These are phyloP conservation scores for Odontesthes bonariensis DNA, from an alignment of 2,113 vertebrate genomes.

Conservation along the genomic window DNA sequence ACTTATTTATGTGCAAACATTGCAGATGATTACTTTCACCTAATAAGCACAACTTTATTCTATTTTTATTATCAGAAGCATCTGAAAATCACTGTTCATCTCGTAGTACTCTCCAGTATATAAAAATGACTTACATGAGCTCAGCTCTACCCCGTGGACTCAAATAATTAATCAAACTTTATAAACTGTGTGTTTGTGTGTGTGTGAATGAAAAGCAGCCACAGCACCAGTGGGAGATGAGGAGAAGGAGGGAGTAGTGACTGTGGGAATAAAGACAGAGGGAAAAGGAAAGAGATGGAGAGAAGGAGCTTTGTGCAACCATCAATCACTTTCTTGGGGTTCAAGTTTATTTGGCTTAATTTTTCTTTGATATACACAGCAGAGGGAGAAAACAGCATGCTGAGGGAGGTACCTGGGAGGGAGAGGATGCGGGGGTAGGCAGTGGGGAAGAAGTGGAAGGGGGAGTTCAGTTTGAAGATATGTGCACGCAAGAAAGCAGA, in stretches of 20 bases:
- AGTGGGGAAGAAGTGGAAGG: not conserved
- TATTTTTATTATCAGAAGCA: constrained; percentile 28
- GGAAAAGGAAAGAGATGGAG: constrained; percentile 50
- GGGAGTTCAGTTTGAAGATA: constrained; percentile 5
- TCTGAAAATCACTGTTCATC: constrained; percentile 37
- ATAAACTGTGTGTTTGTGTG: constrained; percentile 36
- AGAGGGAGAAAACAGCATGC: constrained; percentile 34
- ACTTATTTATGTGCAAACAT: constrained; percentile 23
- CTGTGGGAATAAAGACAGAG: constrained; percentile 61
- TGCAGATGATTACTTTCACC: constrained; percentile 22
- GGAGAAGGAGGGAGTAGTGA: constrained; percentile 39
- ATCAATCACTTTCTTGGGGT: constrained; percentile 78
- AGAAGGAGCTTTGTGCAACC: constrained; percentile 60
- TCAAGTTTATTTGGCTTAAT: constrained; percentile 77
- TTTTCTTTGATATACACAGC: constrained; percentile 65
- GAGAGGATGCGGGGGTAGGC: not conserved
- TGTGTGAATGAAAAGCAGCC: constrained; percentile 20
- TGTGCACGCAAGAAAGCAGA: not conserved
- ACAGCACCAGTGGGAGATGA: constrained; percentile 15
- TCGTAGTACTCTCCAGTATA: constrained; percentile 16
- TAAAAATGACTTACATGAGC: constrained; percentile 55
- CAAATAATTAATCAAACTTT: constrained; percentile 68
- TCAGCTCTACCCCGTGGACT: constrained; percentile 34
- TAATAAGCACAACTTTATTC: constrained; percentile 12
- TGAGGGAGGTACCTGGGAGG: constrained; percentile 9